Percentiles rank a stretch among this genome's conserved stretches.
Conservation (phyloP, 1,140 invertebrate genomes). For the Aphaenogaster ashmeadi region DNA sequence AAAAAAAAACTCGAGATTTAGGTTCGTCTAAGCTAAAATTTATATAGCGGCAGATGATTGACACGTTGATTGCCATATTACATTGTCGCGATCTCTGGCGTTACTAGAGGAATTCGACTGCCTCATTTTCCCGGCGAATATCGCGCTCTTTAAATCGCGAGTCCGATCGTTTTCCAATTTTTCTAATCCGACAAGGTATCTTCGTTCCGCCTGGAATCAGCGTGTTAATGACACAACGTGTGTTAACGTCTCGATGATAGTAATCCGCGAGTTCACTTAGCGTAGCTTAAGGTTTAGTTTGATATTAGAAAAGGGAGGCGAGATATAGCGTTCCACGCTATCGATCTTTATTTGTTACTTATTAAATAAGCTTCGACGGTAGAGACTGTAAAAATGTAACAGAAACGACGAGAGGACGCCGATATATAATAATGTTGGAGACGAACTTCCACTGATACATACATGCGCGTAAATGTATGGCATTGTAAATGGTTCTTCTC, state of each 20-base stretch:
- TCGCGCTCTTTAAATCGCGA: conserved; percentile 1
- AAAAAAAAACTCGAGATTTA: conserved; percentile 7
- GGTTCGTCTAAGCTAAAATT: conserved; percentile 40
- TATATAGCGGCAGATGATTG: conserved; percentile 20
- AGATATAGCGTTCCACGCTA: conserved; percentile 32
- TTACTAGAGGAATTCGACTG: neutral
- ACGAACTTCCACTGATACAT: conserved; percentile 14
- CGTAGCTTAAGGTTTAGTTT: conserved; percentile 58
- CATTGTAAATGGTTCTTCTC: conserved; percentile 14
- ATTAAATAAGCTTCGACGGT: conserved; percentile 42
- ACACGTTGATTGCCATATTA: conserved; percentile 37
- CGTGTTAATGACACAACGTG: conserved; percentile 46
- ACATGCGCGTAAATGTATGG: conserved; percentile 12
- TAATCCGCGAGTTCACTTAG: conserved; percentile 41
- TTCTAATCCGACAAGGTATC: conserved; percentile 11
- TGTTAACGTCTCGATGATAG: conserved; percentile 30
- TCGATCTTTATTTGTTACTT: conserved; percentile 52
- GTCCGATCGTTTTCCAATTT: neutral
- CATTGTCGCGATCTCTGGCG: conserved; percentile 15
- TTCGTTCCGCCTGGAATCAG: conserved; percentile 15
- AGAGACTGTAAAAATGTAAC: conserved; percentile 44
- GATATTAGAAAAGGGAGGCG: neutral
- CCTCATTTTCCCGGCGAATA: neutral
- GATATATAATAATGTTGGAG: neutral
- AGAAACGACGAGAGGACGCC: neutral